These are phyloP conservation scores for Ctenodactylus gundi DNA, from an alignment of 2,113 vertebrate species.

Conservation along the genomic window DNA sequence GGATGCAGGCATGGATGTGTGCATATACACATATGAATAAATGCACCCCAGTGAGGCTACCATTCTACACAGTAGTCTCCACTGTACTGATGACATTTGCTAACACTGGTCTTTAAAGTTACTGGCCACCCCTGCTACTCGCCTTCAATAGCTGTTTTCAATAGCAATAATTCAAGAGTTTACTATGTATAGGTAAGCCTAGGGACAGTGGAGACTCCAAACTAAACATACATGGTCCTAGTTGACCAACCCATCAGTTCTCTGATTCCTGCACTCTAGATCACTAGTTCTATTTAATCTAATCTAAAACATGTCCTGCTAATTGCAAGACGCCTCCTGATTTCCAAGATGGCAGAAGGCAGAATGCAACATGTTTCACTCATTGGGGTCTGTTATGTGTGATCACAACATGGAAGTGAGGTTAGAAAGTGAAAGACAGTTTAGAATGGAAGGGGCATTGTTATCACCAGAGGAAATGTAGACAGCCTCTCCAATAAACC, in stretches of 20 bases:
- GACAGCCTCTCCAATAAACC: background rate
- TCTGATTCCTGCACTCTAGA: background rate
- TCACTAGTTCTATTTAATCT: background rate
- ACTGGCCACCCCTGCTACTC: background rate
- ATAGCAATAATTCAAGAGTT: background rate
- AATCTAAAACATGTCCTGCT: background rate
- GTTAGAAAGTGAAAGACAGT: background rate
- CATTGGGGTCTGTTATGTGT: background rate
- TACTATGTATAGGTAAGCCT: background rate
- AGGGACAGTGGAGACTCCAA: background rate
- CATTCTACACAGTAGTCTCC: no score
- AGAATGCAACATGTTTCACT: background rate
- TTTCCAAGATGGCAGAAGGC: background rate
- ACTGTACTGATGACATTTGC: background rate
- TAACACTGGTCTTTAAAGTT: background rate
- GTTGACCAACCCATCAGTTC: fast-evolving
- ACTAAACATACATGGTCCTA: background rate
- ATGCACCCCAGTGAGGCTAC: background rate
- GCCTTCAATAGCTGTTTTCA: background rate
- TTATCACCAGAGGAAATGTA: background rate
- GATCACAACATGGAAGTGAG: background rate
- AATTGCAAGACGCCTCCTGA: background rate
- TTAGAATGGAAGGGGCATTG: background rate
- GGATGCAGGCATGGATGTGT: background rate
- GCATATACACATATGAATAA: no score